phyloP scores from a whole-genome alignment of 1,140 invertebrate species.

The Anadara kagoshimensis region DNA sequence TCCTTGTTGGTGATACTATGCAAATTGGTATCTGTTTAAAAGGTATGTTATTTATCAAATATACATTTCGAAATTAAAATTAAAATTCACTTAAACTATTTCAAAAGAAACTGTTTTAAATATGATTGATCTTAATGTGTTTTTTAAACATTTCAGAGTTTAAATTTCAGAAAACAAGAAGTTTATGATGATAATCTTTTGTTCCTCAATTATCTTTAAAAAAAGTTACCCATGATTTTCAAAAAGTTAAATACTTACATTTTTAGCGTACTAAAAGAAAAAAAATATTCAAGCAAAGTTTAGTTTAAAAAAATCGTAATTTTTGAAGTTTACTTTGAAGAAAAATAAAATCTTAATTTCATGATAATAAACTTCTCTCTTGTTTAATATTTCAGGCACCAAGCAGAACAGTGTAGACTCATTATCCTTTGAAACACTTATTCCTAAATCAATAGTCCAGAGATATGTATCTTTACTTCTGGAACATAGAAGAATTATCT shows the following conservation, averaged over 20 bases:
- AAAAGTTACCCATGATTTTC: no score
- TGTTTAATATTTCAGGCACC: slow-evolving; percentile 75
- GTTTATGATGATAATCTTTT: no score
- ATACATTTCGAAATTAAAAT: background rate
- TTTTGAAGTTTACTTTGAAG: background rate
- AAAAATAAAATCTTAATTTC: background rate
- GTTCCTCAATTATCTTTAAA: no score
- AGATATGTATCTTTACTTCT: slow-evolving; percentile 90
- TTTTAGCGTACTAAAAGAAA: no score
- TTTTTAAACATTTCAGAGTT: no score
- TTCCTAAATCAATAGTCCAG: slow-evolving; percentile 96
- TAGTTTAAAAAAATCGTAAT: background rate
- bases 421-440: slow-evolving; percentile 95
- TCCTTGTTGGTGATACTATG: slow-evolving; percentile 87
- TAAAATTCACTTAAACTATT: no score
- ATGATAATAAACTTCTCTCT: background rate
- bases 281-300: no score
- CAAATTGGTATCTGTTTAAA: slow-evolving; percentile 78
- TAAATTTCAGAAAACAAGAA: no score
- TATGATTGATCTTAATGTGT: no score
- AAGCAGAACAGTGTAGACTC: slow-evolving; percentile 93
- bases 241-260: no score
- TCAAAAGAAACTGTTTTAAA: no score
- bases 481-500: slow-evolving; percentile 93
- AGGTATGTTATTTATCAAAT: slow-evolving; percentile 61